Evolutionary conservation across 2,113 vertebrate species (phyloP).

Genomic region (Limnothrissa miodon): DNA sequence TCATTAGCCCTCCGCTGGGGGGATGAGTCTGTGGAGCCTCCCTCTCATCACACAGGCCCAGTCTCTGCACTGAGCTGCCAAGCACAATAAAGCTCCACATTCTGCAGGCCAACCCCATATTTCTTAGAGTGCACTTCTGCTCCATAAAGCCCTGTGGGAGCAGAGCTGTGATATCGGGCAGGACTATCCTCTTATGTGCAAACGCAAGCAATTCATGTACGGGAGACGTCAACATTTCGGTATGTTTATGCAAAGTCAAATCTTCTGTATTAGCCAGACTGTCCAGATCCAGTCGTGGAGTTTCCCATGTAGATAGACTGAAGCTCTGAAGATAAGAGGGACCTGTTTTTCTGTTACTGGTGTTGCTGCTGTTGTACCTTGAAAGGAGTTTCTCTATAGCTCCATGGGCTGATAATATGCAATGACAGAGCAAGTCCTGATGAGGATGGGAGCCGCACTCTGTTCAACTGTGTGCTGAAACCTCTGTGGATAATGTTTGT

Average conservation of each 20-base stretch:
- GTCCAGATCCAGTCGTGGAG: slow-evolving; percentile 37
- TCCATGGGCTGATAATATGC: slow-evolving; percentile 1
- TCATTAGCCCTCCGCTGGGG: background rate
- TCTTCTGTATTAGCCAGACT: slow-evolving; percentile 33
- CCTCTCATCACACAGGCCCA: background rate
- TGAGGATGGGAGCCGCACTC: background rate
- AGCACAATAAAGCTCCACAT: background rate
- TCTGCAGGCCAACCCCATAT: slow-evolving; percentile 27
- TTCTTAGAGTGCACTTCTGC: slow-evolving; percentile 22
- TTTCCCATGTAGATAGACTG: slow-evolving; percentile 38
- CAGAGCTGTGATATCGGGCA: slow-evolving; percentile 13
- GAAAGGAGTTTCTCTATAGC: slow-evolving; percentile 11
- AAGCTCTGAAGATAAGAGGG: slow-evolving; percentile 33
- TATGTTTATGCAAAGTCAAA: slow-evolving; percentile 24
- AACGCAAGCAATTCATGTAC: slow-evolving; percentile 33
- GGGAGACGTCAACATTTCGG: slow-evolving; percentile 28
- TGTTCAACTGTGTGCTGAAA: background rate
- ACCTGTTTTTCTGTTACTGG: slow-evolving; percentile 5
- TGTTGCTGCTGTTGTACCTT: background rate
- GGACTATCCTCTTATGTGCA: slow-evolving; percentile 28
- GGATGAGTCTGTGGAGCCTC: background rate
- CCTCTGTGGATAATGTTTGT: background rate
- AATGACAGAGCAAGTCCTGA: slow-evolving; percentile 21
- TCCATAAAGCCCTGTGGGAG: slow-evolving; percentile 25
- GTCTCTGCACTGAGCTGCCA: background rate